phyloP scores from a whole-genome alignment of 2,113 vertebrate species.

The Neopipo cinnamomea region DNA sequence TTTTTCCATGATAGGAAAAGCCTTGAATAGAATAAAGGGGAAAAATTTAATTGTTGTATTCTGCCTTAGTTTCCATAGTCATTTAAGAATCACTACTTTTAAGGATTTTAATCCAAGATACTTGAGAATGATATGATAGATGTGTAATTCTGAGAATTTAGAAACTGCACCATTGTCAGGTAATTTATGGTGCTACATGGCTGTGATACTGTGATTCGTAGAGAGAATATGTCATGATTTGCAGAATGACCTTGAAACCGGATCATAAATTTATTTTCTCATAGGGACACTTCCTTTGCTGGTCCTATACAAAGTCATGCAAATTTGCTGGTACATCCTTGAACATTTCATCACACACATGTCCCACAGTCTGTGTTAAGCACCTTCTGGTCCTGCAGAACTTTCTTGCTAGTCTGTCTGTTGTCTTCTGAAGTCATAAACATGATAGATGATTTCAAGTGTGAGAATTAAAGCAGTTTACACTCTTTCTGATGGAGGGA shows the following conservation, averaged over 20 bases:
- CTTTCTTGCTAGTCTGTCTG: neutral
- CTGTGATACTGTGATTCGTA: neutral
- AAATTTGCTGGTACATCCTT: neutral
- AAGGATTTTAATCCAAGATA: rapidly evolving
- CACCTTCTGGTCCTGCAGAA: neutral
- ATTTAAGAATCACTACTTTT: neutral
- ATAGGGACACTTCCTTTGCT: neutral
- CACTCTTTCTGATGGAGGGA: neutral
- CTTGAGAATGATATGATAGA: neutral
- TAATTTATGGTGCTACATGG: neutral
- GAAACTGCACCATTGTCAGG: neutral
- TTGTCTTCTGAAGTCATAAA: neutral
- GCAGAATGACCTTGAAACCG: neutral
- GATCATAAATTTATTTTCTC: neutral
- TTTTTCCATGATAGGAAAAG: neutral
- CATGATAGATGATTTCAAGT: neutral
- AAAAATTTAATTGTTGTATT: rapidly evolving
- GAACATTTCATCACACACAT: neutral
- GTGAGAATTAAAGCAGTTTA: neutral
- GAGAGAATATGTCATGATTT: neutral
- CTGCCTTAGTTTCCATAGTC: neutral
- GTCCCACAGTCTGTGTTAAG: neutral
- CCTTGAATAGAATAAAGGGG: neutral
- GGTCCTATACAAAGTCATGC: neutral
- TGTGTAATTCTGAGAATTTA: neutral